Percentiles rank a stretch among this genome's conserved stretches.
phyloP scores from a whole-genome alignment of 2,113 vertebrate genomes.

The Penelope pileata region DNA sequence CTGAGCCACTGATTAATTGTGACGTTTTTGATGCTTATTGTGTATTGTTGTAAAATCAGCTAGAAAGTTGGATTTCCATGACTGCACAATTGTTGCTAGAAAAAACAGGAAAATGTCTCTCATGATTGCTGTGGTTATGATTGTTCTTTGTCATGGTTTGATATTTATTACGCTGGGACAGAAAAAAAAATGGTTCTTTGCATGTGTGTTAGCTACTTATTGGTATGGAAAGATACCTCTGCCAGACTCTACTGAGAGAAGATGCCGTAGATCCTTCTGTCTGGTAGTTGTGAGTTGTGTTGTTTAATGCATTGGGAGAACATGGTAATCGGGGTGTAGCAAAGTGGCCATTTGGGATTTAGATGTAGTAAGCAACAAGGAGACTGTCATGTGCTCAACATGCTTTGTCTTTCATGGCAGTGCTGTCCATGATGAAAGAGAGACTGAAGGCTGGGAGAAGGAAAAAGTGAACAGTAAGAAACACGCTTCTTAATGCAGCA shows the following conservation, averaged over 20 bases:
- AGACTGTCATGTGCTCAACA: not conserved
- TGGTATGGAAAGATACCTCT: not conserved
- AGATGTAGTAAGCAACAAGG: not conserved
- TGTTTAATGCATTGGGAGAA: not conserved
- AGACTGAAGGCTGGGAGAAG: not conserved
- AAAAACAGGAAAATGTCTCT: not conserved
- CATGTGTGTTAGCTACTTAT: not conserved
- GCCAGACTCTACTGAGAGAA: not conserved
- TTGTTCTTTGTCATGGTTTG: not conserved
- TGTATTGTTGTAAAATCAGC: not conserved
- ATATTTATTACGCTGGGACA: not conserved
- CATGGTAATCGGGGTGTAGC: not conserved
- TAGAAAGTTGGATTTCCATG: not conserved
- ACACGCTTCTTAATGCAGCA: not conserved
- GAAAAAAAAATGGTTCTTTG: not conserved
- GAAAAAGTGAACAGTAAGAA: not conserved
- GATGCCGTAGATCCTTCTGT: not conserved
- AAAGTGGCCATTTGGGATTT: not conserved
- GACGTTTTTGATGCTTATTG: not conserved
- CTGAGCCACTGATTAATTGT: not conserved
- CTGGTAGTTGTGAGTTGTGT: not conserved
- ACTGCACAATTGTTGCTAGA: not conserved
- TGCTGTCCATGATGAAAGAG: not conserved
- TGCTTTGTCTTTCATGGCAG: not conserved
- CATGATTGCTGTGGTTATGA: not conserved